phyloP scores from a whole-genome alignment of 2,888 invertebrate genomes.

The Atherix ibis region DNA sequence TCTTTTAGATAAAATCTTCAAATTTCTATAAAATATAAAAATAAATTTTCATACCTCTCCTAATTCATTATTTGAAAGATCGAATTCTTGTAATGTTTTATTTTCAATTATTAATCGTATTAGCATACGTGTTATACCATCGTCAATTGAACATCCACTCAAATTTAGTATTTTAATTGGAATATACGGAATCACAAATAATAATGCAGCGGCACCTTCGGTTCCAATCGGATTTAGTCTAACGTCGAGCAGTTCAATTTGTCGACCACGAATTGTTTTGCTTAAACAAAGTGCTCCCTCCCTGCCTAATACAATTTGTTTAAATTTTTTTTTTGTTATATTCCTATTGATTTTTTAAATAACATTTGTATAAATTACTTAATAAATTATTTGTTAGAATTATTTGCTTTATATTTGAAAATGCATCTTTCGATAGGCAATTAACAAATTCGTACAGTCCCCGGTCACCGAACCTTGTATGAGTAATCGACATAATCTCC shows the following conservation, averaged over 20 bases:
- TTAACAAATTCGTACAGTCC: slow-evolving; percentile 26
- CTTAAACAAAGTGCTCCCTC: slow-evolving; percentile 26
- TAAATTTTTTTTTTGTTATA: neutral
- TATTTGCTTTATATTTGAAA: slow-evolving; percentile 20
- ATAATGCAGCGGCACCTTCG: slow-evolving; percentile 27
- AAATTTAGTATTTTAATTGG: slow-evolving; percentile 22
- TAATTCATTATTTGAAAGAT: slow-evolving; percentile 25
- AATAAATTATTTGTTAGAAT: slow-evolving; percentile 29
- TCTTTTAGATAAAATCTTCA: neutral
- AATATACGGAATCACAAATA: slow-evolving; percentile 19
- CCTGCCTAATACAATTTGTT: slow-evolving; percentile 16
- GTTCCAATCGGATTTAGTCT: slow-evolving; percentile 30
- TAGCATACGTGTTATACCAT: slow-evolving; percentile 22
- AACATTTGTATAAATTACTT: slow-evolving; percentile 16
- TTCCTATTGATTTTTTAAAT: neutral
- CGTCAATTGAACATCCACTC: slow-evolving; percentile 23
- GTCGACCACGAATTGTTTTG: slow-evolving; percentile 19
- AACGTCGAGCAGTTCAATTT: slow-evolving; percentile 20
- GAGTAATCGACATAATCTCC: slow-evolving; percentile 19
- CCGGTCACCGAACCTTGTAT: slow-evolving; percentile 26
- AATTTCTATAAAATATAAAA: neutral
- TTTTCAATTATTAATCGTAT: slow-evolving; percentile 25
- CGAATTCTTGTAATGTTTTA: slow-evolving; percentile 18
- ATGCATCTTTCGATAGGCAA: slow-evolving; percentile 24
- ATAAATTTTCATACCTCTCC: slow-evolving; percentile 18